phyloP scores from a whole-genome alignment of 2,113 vertebrate genomes.

The Neotragus moschatus region DNA sequence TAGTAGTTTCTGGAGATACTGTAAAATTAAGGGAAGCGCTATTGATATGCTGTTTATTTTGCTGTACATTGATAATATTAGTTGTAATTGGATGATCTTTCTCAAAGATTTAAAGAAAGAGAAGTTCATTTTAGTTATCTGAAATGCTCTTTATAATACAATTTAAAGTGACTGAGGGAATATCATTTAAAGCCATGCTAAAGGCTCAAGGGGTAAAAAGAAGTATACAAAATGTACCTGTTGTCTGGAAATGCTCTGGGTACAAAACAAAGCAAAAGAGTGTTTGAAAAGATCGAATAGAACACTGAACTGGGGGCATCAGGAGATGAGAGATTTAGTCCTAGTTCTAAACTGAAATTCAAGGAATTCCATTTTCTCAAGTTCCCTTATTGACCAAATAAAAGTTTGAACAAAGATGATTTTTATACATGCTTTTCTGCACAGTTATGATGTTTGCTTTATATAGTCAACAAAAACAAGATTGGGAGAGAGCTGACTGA shows the following conservation, averaged over 20 bases:
- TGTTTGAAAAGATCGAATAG: not conserved
- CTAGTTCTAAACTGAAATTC: not conserved
- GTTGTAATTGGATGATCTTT: not conserved
- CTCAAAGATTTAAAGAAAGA: not conserved
- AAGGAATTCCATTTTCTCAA: not conserved
- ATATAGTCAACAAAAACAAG: not conserved
- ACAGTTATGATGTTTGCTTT: not conserved
- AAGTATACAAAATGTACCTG: not conserved
- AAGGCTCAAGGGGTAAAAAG: not conserved
- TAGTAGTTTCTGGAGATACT: conserved; percentile 56
- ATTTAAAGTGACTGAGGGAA: not conserved
- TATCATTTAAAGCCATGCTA: not conserved
- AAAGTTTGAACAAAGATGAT: not conserved
- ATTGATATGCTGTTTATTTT: not conserved
- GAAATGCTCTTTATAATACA: not conserved
- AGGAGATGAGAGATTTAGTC: not conserved
- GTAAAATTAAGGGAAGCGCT: conserved; percentile 68
- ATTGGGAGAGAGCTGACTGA: not conserved
- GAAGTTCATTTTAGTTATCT: not conserved
- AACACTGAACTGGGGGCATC: not conserved
- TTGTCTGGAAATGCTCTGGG: not conserved
- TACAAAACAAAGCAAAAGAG: not conserved
- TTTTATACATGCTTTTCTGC: not conserved
- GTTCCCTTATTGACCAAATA: not conserved
- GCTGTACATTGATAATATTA: not conserved